These are phyloP conservation scores for Synergus laeviventris DNA, from an alignment of 2,888 invertebrate genomes.

Conservation along the genomic window DNA sequence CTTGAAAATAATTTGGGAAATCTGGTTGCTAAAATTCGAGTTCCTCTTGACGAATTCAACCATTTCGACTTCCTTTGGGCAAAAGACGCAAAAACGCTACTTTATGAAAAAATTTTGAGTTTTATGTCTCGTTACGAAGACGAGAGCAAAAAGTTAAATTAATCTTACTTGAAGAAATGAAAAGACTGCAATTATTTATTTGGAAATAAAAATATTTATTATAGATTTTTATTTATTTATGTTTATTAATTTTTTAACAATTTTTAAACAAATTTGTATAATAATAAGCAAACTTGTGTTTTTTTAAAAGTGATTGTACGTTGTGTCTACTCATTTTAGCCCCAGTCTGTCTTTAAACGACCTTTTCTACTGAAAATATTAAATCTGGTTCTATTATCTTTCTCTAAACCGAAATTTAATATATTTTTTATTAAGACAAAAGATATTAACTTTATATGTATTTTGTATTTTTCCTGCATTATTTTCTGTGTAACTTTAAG, in stretches of 20 bases:
- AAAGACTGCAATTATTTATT: background rate
- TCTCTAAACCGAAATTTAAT: too few relatives aligned
- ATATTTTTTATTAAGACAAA: too few relatives aligned
- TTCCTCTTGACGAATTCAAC: constrained; percentile 79
- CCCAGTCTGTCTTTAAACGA: background rate
- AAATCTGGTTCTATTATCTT: too few relatives aligned
- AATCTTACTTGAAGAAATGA: background rate
- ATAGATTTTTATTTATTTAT: background rate
- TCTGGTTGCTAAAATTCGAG: constrained; percentile 76
- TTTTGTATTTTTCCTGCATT: too few relatives aligned
- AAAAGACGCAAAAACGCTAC: constrained; percentile 76
- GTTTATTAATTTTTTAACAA: background rate
- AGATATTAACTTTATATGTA: too few relatives aligned
- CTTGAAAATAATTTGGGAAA: constrained; percentile 78
- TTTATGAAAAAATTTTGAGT: constrained; percentile 75
- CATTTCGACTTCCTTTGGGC: constrained; percentile 84
- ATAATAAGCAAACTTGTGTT: too few relatives aligned
- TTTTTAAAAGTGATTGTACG: too few relatives aligned
- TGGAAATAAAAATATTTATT: background rate
- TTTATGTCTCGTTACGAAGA: constrained; percentile 46
- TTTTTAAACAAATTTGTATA: too few relatives aligned
- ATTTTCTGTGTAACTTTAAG: too few relatives aligned
- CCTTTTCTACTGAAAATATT: background rate
- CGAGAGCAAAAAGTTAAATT: background rate
- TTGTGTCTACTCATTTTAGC: too few relatives aligned